Evolutionary conservation across 2,888 invertebrate species (phyloP).

Genomic region (Isotomurus palustris): DNA sequence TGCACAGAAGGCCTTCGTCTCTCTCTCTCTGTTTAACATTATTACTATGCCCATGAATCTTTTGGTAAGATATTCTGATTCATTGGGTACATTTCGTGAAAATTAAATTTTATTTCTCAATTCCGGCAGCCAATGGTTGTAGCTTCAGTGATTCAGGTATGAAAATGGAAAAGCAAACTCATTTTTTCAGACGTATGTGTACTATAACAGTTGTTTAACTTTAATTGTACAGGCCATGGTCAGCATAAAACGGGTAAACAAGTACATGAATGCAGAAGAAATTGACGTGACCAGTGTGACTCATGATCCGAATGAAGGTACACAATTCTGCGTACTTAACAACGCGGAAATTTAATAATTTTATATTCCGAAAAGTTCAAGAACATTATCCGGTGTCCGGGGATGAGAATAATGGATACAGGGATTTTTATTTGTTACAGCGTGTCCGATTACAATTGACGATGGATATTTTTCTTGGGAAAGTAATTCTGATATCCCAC

Average conservation of each 20-base stretch:
- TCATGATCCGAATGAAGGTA: no score
- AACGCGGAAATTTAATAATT: no score
- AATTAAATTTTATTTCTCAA: slow-evolving; percentile 22
- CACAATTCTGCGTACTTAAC: no score
- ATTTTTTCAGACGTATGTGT: no score
- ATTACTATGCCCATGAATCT: slow-evolving; percentile 89
- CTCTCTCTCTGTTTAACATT: slow-evolving; percentile 95
- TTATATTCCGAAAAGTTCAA: no score
- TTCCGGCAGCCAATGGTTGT: slow-evolving; percentile 56
- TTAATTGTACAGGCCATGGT: slow-evolving; percentile 52
- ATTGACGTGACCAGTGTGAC: slow-evolving; percentile 60
- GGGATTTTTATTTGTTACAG: no score
- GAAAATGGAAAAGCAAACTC: slow-evolving; percentile 49
- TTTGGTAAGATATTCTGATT: slow-evolving; percentile 53
- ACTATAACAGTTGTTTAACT: no score
- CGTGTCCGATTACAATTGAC: no score
- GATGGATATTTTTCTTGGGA: slow-evolving; percentile 89
- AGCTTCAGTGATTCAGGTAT: slow-evolving; percentile 52
- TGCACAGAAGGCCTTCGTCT: slow-evolving; percentile 89
- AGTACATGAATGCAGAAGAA: slow-evolving; percentile 56
- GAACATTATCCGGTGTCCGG: no score
- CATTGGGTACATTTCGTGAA: no score
- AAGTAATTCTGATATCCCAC: slow-evolving; percentile 30
- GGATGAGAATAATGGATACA: no score
- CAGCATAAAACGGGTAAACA: slow-evolving; percentile 56